These are phyloP conservation scores for Neotoxoptera formosana DNA, from an alignment of 1,140 invertebrate genomes.

Conservation along the genomic window DNA sequence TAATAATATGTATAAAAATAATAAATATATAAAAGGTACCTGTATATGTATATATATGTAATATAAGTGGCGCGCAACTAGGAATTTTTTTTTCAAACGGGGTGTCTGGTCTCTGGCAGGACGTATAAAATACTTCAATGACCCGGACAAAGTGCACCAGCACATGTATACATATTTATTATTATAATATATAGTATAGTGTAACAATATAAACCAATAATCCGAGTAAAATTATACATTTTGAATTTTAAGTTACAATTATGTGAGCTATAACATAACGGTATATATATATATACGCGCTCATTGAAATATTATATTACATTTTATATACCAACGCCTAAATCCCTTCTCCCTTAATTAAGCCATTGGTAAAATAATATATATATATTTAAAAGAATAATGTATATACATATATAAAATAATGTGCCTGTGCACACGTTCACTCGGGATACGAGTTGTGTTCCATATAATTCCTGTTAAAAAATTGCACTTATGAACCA, in stretches of 20 bases:
- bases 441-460: neutral
- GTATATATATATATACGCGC: neutral
- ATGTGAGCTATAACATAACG: neutral
- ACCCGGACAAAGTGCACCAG: neutral
- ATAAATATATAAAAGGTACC: no score
- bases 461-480: neutral
- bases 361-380: no score
- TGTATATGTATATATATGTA: no score
- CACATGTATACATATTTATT: neutral
- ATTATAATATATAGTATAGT: neutral
- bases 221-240: neutral
- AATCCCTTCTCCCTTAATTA: neutral
- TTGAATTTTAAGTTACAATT: neutral
- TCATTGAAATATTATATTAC: neutral
- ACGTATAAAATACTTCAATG: slow-evolving; percentile 4
- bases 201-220: slow-evolving; percentile 18
- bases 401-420: no score
- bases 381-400: no score
- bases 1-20: neutral
- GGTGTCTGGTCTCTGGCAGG: neutral
- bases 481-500: neutral
- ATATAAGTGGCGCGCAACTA: neutral
- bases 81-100: neutral
- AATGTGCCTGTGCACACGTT: neutral
- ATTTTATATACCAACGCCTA: neutral